These are phyloP conservation scores for Volucella inflata DNA, from an alignment of 2,888 invertebrate species.

Conservation along the genomic window DNA sequence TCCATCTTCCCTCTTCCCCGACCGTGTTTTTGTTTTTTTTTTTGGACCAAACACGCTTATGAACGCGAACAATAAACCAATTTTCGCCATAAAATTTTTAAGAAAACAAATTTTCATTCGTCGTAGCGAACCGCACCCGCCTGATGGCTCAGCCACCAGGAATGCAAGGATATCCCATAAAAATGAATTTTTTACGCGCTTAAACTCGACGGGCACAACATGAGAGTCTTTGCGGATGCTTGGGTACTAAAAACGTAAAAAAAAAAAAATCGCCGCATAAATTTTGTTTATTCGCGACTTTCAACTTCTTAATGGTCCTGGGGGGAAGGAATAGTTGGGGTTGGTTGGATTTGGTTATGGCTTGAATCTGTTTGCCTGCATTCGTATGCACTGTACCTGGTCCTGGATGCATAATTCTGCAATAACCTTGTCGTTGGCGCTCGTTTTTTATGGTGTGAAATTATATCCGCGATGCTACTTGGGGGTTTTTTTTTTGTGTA, in stretches of 20 bases:
- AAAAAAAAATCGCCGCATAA: constrained; percentile 59
- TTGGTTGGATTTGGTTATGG: background rate
- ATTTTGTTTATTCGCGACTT: constrained; percentile 64
- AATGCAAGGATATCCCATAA: constrained; percentile 23
- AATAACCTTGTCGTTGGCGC: constrained; percentile 52
- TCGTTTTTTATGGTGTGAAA: constrained; percentile 57
- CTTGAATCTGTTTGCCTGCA: background rate
- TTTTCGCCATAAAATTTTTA: constrained; percentile 50
- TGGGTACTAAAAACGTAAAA: constrained; percentile 58
- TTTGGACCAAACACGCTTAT: too few species aligned
- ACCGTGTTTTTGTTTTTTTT: too few species aligned
- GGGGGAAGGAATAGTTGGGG: constrained; percentile 37
- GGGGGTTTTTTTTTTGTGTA: background rate
- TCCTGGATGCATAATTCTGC: constrained; percentile 64
- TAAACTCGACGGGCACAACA: constrained; percentile 30
- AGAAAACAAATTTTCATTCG: constrained; percentile 33
- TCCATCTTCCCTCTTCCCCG: too few species aligned
- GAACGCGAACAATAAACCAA: constrained; percentile 41
- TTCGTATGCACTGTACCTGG: constrained; percentile 40
- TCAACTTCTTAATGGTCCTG: constrained; percentile 47
- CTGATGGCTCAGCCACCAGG: background rate
- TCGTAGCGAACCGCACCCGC: background rate
- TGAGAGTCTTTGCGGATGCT: constrained; percentile 42
- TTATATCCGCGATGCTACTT: constrained; percentile 2
- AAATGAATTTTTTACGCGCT: constrained; percentile 54